Evolutionary conservation across 2,113 vertebrate species (phyloP).

Genomic region (Tragelaphus buxtoni): DNA sequence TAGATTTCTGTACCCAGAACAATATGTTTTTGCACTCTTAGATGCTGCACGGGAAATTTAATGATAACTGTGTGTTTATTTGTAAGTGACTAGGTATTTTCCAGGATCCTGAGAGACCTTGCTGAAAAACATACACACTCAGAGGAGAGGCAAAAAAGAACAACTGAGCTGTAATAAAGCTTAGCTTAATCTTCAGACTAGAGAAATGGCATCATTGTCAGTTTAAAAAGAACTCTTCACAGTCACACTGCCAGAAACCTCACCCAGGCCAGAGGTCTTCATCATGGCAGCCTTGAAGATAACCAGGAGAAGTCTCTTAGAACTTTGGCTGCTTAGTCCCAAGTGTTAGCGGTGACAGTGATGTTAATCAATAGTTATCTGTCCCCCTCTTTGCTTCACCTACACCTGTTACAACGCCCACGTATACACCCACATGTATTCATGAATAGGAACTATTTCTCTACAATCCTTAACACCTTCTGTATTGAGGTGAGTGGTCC

Average conservation of each 20-base stretch:
- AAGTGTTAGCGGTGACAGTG: background rate
- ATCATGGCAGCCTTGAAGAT: too few relatives aligned
- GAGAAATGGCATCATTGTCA: background rate
- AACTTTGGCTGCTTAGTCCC: background rate
- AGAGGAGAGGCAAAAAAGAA: background rate
- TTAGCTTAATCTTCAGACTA: background rate
- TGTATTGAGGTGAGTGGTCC: background rate
- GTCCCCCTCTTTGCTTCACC: too few relatives aligned
- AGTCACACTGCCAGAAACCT: background rate
- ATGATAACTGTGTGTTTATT: background rate
- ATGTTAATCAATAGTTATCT: background rate
- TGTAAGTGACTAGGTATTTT: background rate
- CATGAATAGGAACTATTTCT: background rate
- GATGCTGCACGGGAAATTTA: background rate
- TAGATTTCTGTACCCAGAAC: background rate
- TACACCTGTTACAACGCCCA: background rate
- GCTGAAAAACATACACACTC: background rate
- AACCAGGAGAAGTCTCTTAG: background rate
- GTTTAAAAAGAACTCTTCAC: background rate
- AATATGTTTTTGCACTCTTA: background rate
- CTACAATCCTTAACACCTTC: background rate
- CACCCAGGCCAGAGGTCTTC: background rate
- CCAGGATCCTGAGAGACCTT: background rate
- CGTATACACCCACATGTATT: background rate
- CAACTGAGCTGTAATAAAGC: background rate